Evolutionary conservation across 1,140 invertebrate species (phyloP).

Genomic region (Macrobrachium nipponense): DNA sequence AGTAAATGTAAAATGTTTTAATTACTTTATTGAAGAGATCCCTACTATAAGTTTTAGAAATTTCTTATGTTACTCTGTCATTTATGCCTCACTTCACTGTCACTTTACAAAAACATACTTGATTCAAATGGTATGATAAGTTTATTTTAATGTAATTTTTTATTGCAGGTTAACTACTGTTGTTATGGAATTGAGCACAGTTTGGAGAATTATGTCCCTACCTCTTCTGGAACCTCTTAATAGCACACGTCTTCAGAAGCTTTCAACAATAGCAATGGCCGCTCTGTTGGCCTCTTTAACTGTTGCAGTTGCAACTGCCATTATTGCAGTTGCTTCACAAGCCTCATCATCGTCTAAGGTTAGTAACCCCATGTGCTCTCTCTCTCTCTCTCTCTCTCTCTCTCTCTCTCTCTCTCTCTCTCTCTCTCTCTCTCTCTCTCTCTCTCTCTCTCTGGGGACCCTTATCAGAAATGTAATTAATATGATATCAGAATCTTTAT

Average conservation of each 20-base stretch:
- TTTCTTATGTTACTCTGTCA: no score
- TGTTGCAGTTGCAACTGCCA: slow-evolving; percentile 77
- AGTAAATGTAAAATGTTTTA: no score
- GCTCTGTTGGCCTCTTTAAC: slow-evolving; percentile 83
- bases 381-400: background rate
- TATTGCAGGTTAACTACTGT: slow-evolving; percentile 49
- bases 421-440: background rate
- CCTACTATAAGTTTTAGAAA: no score
- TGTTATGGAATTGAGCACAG: slow-evolving; percentile 81
- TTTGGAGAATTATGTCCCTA: slow-evolving; percentile 83
- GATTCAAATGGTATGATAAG: background rate
- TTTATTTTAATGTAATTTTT: background rate
- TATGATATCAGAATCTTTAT: no score
- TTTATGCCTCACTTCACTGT: no score
- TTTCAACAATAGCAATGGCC: slow-evolving; percentile 81
- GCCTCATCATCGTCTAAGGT: slow-evolving; percentile 74
- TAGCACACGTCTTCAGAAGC: slow-evolving; percentile 81
- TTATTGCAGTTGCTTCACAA: slow-evolving; percentile 75
- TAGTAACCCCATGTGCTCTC: background rate
- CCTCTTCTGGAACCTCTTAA: slow-evolving; percentile 90
- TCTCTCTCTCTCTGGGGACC: background rate
- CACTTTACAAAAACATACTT: no score
- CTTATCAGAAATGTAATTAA: no score
- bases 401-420: no score
- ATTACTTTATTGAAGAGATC: no score